Evolutionary conservation across 92 coral and sea anemone species (phyloP).

Genomic region (Paramuricea clavata): DNA sequence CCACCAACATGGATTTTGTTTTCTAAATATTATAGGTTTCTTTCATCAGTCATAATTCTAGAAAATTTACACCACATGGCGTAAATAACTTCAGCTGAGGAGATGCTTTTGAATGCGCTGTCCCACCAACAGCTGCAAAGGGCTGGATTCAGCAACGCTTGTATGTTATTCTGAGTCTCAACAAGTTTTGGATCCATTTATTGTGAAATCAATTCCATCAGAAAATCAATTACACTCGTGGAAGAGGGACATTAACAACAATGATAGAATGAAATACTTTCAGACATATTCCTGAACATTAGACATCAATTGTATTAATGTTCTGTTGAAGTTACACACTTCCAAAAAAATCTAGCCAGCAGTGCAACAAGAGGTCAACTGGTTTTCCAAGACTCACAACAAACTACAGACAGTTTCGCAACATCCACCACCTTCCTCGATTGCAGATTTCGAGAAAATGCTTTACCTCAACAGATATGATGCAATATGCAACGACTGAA

Average conservation of each 20-base stretch:
- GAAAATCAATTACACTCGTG: slow-evolving; percentile 47
- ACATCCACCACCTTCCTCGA: slow-evolving; percentile 55
- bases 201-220: slow-evolving; percentile 49
- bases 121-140: slow-evolving; percentile 38
- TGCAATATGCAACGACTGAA: slow-evolving; percentile 7
- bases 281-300: slow-evolving; percentile 44
- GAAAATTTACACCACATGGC: slow-evolving; percentile 30
- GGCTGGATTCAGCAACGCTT: not conserved
- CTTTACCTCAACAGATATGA: slow-evolving; percentile 56
- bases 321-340: slow-evolving; percentile 50
- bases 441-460: slow-evolving; percentile 51
- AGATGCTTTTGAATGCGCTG: slow-evolving; percentile 60
- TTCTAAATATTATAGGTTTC: slow-evolving; percentile 11
- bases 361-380: slow-evolving; percentile 58
- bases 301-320: slow-evolving; percentile 36
- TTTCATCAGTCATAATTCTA: slow-evolving; percentile 56
- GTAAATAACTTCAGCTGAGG: slow-evolving; percentile 55
- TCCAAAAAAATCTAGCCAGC: slow-evolving; percentile 55
- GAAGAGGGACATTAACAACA: slow-evolving; percentile 39
- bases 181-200: slow-evolving; percentile 50
- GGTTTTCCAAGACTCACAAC: slow-evolving; percentile 53
- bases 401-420: slow-evolving; percentile 27
- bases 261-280: not conserved
- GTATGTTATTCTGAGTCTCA: not conserved
- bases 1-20: no score